Evolutionary conservation across 1,140 invertebrate species (phyloP), one percentile per base, ranked within the genome.

Genomic region (Drosophila guanche): DNA sequence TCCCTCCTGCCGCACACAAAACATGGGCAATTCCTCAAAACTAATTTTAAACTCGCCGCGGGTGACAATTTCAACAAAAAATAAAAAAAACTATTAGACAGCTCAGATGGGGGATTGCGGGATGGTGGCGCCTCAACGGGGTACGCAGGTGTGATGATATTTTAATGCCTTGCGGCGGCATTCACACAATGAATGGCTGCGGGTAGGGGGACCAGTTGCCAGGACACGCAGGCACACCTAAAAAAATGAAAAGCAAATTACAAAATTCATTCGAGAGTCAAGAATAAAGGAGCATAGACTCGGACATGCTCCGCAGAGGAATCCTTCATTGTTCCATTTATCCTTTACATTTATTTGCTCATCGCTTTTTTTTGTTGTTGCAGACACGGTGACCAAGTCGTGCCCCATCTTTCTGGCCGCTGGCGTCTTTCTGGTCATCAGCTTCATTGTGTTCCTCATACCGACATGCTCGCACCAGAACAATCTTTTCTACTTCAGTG

Each of bases 301-400:
- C 16, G 16, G 16, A 20, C 16, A 20, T 20, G 16, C 16, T 20
- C 16, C 16, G 16, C 16, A 20, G 16, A 1, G 16, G 16, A 20
- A 20, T 20, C 16, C 16, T 20, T 20, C 16, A 20, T 20, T 0
- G 16, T 20, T 20, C 16, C 16, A 20, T 20, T 20, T 20, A 20
- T 20, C 0, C 16, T 1, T 20, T 0, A 20, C 16, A 20, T 20
- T 27, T 27, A 6, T 6, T 27, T 27, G 0, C 25, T 27, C 29
- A 50, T 27, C 5, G 42, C 29, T 16, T 12, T 33, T 51, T 70
- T 62, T 33, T 51, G 69, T 62, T 89, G 16, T 20, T 91, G 22
- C 90, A 95, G 95, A 95, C 92, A 94, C 95, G 6, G 94, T 95
- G 14, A 95, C 94, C 20, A 94, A 94, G 79, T 95, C 95, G 3